These are phyloP conservation scores for Platysteira castanea DNA, from an alignment of 2,113 vertebrate genomes.

Conservation along the genomic window DNA sequence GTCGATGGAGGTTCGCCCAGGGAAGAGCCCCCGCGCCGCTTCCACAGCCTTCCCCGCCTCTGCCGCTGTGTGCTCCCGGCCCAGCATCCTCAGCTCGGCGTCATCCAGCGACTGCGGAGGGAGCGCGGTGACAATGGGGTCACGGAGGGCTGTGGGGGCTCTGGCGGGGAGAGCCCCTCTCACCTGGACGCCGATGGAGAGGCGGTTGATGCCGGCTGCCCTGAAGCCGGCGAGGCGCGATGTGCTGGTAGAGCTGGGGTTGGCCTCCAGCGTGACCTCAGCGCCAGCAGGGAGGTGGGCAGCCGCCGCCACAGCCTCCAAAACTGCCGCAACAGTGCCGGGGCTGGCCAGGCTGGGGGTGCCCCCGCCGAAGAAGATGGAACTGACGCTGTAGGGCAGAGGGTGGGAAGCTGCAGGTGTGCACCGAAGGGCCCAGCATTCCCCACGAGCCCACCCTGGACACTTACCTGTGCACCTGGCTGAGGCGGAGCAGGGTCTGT, in stretches of 20 bases:
- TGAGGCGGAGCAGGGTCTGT: slow-evolving; percentile 77
- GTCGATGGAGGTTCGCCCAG: slow-evolving; percentile 84
- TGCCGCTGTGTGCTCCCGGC: slow-evolving; percentile 79
- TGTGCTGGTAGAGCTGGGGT: slow-evolving; percentile 77
- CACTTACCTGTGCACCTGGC: slow-evolving; percentile 79
- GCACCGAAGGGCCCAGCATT: fast-evolving
- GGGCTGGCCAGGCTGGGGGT: slow-evolving; percentile 89
- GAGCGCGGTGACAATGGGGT: fast-evolving
- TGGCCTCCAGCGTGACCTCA: slow-evolving; percentile 88
- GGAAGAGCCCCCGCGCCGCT: slow-evolving; percentile 76
- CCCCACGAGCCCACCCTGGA: fast-evolving
- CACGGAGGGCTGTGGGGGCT: fast-evolving
- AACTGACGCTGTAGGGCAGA: slow-evolving; percentile 76
- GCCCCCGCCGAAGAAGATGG: slow-evolving; percentile 91
- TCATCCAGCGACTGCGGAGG: slow-evolving; percentile 80
- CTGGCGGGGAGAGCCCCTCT: not conserved
- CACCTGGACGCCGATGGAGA: slow-evolving; percentile 92
- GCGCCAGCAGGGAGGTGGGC: slow-evolving; percentile 59
- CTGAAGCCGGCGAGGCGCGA: slow-evolving; percentile 72
- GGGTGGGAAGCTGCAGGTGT: not conserved
- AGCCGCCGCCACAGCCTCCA: slow-evolving; percentile 74
- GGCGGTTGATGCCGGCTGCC: slow-evolving; percentile 82
- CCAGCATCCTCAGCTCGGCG: slow-evolving; percentile 76
- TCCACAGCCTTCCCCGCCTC: slow-evolving; percentile 78
- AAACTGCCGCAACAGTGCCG: slow-evolving; percentile 71